A percentile compares a stretch with the other conserved stretches of the same genome.
Conservation (phyloP, 2,888 invertebrate genomes). For the Microplitis deprimator region DNA sequence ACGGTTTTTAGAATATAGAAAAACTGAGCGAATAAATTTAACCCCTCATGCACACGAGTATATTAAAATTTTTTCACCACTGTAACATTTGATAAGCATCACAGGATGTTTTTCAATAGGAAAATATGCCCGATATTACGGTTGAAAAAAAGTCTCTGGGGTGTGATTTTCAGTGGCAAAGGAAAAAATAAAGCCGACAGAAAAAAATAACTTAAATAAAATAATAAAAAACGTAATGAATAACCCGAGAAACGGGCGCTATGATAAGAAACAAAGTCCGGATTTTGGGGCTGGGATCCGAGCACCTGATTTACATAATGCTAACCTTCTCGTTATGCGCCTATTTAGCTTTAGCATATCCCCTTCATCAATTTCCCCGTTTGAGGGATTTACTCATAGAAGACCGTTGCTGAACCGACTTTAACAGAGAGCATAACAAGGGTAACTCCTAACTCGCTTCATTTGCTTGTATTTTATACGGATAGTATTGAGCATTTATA, state of each 20-base stretch:
- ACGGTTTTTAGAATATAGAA: not conserved
- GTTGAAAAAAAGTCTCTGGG: not conserved
- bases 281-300: conserved; percentile 55
- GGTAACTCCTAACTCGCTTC: not conserved
- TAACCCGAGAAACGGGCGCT: conserved; percentile 30
- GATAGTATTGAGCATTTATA: too few relatives aligned
- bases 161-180: not conserved
- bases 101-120: not conserved
- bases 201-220: not conserved
- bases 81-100: not conserved
- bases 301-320: conserved; percentile 66
- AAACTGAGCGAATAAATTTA: not conserved
- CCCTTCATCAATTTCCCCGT: conserved; percentile 37
- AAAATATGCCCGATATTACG: not conserved
- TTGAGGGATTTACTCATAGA: conserved; percentile 16
- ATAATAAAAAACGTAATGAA: conserved; percentile 1
- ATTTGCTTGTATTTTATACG: not conserved
- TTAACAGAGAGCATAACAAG: not conserved
- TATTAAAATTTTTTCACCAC: not conserved
- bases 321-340: conserved; percentile 65
- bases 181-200: not conserved
- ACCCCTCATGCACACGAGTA: not conserved
- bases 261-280: conserved; percentile 64
- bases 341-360: conserved; percentile 61
- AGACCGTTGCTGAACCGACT: not conserved